These are phyloP conservation scores for Neelides sp. DNA, from an alignment of 1,140 invertebrate species.

Conservation along the genomic window DNA sequence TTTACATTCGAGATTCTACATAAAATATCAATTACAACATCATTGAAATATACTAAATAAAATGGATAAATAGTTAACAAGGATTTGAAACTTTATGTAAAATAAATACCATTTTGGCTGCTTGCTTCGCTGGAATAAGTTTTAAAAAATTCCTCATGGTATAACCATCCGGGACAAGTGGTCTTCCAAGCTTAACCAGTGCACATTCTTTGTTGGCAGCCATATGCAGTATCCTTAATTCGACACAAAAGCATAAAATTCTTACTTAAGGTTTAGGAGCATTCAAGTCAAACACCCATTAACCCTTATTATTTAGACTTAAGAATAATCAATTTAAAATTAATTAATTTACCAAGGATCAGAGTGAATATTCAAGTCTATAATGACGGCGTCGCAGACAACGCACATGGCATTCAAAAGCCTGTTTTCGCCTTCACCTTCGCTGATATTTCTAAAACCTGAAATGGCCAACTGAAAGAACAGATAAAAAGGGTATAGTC, in stretches of 20 bases:
- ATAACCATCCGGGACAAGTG: constrained; percentile 6
- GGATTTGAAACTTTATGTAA: too few relatives aligned
- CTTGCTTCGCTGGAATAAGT: too few relatives aligned
- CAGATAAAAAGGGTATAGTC: too few relatives aligned
- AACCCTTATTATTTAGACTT: background rate
- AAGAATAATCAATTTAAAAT: background rate
- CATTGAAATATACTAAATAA: too few relatives aligned
- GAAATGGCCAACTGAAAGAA: too few relatives aligned
- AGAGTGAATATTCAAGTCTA: background rate
- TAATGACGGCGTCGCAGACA: background rate
- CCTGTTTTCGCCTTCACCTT: too few relatives aligned
- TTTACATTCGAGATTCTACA: too few relatives aligned
- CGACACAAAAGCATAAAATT: background rate
- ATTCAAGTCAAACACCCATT: background rate
- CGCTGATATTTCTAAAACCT: too few relatives aligned
- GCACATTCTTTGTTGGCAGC: constrained; percentile 1
- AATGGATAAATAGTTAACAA: too few relatives aligned
- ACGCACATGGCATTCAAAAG: background rate
- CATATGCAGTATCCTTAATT: background rate
- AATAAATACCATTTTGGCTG: too few relatives aligned
- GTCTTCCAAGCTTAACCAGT: constrained; percentile 5
- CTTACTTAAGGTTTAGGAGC: too few relatives aligned
- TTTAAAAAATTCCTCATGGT: constrained; percentile 3
- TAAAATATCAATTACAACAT: too few relatives aligned
- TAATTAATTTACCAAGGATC: constrained; percentile 9